Evolutionary conservation across 2,113 vertebrate genomes (phyloP).

Genomic region (Cranoglanis bouderius): DNA sequence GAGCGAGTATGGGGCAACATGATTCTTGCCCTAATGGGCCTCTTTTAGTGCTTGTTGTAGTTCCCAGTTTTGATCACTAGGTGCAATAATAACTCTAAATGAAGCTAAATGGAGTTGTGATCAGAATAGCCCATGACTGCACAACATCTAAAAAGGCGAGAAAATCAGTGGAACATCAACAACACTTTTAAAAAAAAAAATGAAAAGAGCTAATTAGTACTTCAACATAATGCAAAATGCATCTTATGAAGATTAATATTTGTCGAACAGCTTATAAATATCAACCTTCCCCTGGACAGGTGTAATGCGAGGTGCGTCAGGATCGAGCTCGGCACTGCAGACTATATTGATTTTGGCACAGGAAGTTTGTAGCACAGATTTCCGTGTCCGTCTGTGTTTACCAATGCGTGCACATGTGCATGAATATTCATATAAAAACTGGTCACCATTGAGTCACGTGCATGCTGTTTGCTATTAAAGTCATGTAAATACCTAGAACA

Average conservation of each 20-base stretch:
- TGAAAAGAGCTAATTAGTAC: background rate
- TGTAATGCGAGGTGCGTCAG: background rate
- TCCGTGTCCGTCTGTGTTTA: constrained; percentile 48
- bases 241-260: no score
- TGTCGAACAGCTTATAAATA: background rate
- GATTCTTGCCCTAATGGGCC: background rate
- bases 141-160: background rate
- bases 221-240: background rate
- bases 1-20: background rate
- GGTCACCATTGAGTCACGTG: constrained; percentile 20
- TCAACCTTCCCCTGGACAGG: background rate
- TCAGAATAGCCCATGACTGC: background rate
- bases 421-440: constrained; percentile 45
- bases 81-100: background rate
- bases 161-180: background rate
- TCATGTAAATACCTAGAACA: constrained; percentile 36
- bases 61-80: background rate
- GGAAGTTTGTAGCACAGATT: constrained; percentile 50
- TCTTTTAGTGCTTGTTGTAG: background rate
- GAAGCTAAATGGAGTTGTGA: background rate
- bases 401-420: background rate
- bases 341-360: constrained; percentile 73
- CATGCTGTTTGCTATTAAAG: constrained; percentile 5
- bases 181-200: background rate
- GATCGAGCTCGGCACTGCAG: constrained; percentile 10